Percentiles rank a stretch among this genome's conserved stretches.
phyloP scores from a whole-genome alignment of 1,140 invertebrate genomes.

The Drosophila lacertosa region DNA sequence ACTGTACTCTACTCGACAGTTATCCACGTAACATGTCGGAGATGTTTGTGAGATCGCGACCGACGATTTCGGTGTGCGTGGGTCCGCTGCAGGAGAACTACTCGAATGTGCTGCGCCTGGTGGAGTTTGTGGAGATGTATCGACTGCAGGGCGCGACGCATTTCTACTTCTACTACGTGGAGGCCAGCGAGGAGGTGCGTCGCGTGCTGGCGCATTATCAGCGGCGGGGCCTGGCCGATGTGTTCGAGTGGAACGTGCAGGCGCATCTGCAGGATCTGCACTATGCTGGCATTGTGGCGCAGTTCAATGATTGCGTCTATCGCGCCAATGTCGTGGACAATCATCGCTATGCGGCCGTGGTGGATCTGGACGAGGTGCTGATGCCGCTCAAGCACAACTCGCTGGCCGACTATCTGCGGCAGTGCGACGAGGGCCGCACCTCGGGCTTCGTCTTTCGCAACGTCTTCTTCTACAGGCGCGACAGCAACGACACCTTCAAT shows the following conservation, averaged over 20 bases:
- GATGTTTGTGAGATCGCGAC: slow-evolving; percentile 59
- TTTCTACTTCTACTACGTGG: slow-evolving; percentile 88
- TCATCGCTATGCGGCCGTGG: slow-evolving; percentile 85
- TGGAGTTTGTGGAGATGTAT: slow-evolving; percentile 89
- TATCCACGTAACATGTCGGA: slow-evolving; percentile 73
- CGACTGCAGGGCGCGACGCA: slow-evolving; percentile 87
- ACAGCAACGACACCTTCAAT: slow-evolving; percentile 85
- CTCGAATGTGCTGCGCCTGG: slow-evolving; percentile 85
- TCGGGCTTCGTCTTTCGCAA: slow-evolving; percentile 86
- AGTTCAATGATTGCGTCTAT: slow-evolving; percentile 88
- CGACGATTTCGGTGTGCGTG: slow-evolving; percentile 86
- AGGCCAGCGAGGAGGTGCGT: slow-evolving; percentile 85
- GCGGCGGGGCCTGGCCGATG: slow-evolving; percentile 83
- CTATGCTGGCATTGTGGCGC: slow-evolving; percentile 87
- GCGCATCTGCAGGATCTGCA: slow-evolving; percentile 84
- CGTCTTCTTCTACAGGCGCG: slow-evolving; percentile 87
- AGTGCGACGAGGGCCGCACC: slow-evolving; percentile 77
- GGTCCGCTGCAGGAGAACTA: slow-evolving; percentile 88
- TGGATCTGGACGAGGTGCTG: slow-evolving; percentile 88
- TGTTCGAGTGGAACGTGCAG: slow-evolving; percentile 87
- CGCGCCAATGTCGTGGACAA: slow-evolving; percentile 83
- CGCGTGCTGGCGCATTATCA: slow-evolving; percentile 85
- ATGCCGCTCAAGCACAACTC: slow-evolving; percentile 85
- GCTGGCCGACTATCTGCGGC: slow-evolving; percentile 71
- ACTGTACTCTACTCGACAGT: slow-evolving; percentile 23